Base-by-base conservation (phyloP, 1,140 invertebrate genomes). In the Ceratina calcarata region DNA sequence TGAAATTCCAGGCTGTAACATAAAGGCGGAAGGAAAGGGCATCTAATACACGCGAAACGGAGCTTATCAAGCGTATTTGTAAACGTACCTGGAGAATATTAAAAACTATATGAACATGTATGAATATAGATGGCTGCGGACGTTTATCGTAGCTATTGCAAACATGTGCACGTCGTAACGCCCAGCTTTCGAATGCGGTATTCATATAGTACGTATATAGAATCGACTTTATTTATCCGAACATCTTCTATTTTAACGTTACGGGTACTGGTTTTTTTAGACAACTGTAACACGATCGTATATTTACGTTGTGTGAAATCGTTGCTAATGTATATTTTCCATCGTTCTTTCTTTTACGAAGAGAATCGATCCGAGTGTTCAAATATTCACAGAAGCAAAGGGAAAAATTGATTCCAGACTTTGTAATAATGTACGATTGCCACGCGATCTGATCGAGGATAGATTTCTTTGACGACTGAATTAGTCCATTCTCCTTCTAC, bases 31-130 rank as follows among this genome's bases (percentile, higher is more conserved):
- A 6, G 3, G n/a, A 3, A 20, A 27, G 18, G 32, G 20, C 24
- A 45, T 32, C 3, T 8, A 51, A 69, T 61, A 32, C 24, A 37
- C 15, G 13, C 6, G 27, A 37, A 51, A 4, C 3, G 12, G 49
- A 13, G 27, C 55, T 64, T 76, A 68, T 75, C 72, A 27, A 20
- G 20, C 61, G 8, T 74, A 51, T 80, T 32, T 51, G 61, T 4
- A 58, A 20, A 20, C 20, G 72, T 57, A 68, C 61, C 20, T 45
- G 64, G 16, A 68, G 55, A 76, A 62, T 55, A 55, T 45, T 27
- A 68, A 20, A 27, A 45, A 45, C 37, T 45, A 45, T 10, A 45
- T 10, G 10, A 7, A 45, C 8, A 45, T 10, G 8, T 45, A 45
- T 6, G 55, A n/a, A 10, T 7, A 1, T n/a, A n/a, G 15, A 12